Evolutionary conservation across 2,888 invertebrate species (phyloP).

Genomic region (Lithophane ornitopus): DNA sequence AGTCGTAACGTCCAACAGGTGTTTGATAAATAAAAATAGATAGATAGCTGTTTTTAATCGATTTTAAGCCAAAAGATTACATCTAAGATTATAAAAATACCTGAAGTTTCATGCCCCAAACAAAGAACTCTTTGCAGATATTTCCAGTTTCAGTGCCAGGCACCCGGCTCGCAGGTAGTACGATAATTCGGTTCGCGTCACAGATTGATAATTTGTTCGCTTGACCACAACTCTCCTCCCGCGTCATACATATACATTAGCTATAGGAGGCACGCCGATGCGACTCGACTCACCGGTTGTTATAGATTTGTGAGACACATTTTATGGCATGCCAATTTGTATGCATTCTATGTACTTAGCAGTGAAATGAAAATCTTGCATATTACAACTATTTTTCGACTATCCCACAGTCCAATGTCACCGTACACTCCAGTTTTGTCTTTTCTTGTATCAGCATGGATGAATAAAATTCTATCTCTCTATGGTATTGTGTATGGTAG

Average conservation of each 20-base stretch:
- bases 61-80: neutral
- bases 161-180: too few relatives aligned
- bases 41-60: slow-evolving; percentile 15
- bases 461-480: neutral
- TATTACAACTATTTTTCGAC: neutral
- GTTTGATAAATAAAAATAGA: slow-evolving; percentile 13
- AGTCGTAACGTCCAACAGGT: neutral
- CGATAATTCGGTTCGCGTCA: too few relatives aligned
- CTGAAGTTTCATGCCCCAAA: neutral
- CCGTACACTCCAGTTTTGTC: neutral
- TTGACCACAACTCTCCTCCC: too few relatives aligned
- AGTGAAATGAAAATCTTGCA: too few relatives aligned
- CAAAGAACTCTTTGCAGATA: neutral
- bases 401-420: neutral
- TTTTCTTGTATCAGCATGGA: neutral
- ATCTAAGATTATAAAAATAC: neutral
- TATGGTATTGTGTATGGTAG: neutral
- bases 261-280: too few relatives aligned
- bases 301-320: too few relatives aligned
- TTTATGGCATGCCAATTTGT: too few relatives aligned
- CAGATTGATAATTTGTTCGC: too few relatives aligned
- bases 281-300: too few relatives aligned
- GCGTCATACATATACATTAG: too few relatives aligned
- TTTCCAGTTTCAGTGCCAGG: slow-evolving; percentile 7
- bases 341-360: too few relatives aligned